Percentiles rank a stretch among this genome's conserved stretches.
Conservation (phyloP, 2,113 vertebrate species). For the Gallinago media region DNA sequence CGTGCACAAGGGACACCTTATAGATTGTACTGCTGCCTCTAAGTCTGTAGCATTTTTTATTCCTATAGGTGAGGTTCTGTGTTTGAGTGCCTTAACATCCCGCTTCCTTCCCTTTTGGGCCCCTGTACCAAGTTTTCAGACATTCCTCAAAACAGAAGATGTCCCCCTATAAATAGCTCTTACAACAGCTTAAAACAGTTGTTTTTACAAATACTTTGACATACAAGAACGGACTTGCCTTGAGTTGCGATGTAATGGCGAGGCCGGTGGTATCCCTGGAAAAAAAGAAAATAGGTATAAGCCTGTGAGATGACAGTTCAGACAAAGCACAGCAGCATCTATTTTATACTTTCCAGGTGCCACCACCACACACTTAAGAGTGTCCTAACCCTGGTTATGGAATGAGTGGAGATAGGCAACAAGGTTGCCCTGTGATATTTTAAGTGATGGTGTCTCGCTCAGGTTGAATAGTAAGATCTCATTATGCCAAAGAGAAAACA, state of each 20-base stretch:
- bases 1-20: background rate
- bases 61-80: background rate
- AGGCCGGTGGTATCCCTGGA: constrained; percentile 87
- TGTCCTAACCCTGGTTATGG: background rate
- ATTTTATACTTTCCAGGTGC: background rate
- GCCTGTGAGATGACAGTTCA: background rate
- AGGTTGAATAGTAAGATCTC: background rate
- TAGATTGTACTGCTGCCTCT: background rate
- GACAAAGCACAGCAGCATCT: background rate
- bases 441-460: background rate
- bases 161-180: background rate
- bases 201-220: background rate
- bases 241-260: constrained; percentile 91
- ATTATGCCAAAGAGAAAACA: background rate
- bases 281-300: background rate
- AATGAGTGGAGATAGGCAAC: background rate
- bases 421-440: background rate
- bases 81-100: background rate
- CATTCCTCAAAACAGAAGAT: background rate
- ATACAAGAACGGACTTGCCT: constrained; percentile 75
- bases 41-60: background rate
- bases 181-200: background rate
- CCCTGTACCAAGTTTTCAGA: background rate
- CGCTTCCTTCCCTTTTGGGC: background rate
- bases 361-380: background rate